Percentiles rank a stretch among this genome's conserved stretches.
phyloP scores from a whole-genome alignment of 2,888 invertebrate species.

The Lithophane semibrunnea region DNA sequence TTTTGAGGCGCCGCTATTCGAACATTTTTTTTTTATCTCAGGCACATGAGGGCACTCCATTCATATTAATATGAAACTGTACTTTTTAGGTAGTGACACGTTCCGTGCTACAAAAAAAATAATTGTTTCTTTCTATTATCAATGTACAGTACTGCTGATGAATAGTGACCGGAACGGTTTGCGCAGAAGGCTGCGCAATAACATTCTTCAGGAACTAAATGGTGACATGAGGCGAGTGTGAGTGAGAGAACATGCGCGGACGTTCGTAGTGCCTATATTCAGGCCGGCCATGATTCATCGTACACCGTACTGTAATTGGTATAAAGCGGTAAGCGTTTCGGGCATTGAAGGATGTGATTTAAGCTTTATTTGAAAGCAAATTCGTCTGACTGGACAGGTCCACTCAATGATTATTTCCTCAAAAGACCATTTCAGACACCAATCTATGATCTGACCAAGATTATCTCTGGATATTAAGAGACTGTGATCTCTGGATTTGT shows the following conservation, averaged over 20 bases:
- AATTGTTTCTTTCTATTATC: not conserved
- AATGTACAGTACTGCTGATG: not conserved
- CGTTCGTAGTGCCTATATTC: not conserved
- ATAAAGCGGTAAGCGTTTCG: not conserved
- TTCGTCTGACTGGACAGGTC: too few species aligned
- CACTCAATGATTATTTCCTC: too few species aligned
- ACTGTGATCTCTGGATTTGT: too few species aligned
- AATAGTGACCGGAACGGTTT: not conserved
- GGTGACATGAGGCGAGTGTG: not conserved
- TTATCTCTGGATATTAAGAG: too few species aligned
- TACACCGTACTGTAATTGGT: not conserved
- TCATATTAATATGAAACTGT: not conserved
- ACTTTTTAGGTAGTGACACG: not conserved
- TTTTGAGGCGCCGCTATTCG: not conserved
- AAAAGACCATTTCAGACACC: too few species aligned
- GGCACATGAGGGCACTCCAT: not conserved
- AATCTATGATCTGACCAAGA: too few species aligned
- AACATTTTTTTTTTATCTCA: not conserved
- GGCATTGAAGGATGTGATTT: not conserved
- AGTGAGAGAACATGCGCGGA: not conserved
- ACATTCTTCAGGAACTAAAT: not conserved
- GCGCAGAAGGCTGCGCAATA: not conserved
- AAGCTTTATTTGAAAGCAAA: constrained; percentile 7
- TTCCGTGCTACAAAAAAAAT: not conserved
- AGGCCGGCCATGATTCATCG: not conserved